These are phyloP conservation scores for Ceriagrion tenellum DNA, from an alignment of 2,888 invertebrate species.

Conservation along the genomic window DNA sequence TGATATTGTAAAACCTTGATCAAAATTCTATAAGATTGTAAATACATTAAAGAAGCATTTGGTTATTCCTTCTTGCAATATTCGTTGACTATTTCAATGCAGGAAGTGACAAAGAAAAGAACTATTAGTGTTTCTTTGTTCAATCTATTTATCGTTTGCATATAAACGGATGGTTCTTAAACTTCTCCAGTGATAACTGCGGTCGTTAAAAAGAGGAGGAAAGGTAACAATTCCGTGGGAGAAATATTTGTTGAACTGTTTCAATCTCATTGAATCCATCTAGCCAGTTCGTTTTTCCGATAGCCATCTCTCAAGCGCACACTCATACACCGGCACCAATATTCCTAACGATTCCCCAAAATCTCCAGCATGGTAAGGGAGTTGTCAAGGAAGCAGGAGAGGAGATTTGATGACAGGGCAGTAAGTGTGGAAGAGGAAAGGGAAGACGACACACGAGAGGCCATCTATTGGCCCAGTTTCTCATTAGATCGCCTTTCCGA, in stretches of 20 bases:
- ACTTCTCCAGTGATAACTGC: neutral
- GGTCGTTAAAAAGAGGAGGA: neutral
- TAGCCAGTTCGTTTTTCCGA: neutral
- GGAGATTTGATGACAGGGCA: neutral
- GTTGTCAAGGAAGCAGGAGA: neutral
- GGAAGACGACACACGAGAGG: neutral
- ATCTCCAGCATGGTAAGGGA: neutral
- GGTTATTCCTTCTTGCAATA: no score
- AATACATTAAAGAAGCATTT: no score
- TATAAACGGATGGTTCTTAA: neutral
- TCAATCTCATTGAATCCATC: neutral
- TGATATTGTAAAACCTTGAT: no score
- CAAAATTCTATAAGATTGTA: no score
- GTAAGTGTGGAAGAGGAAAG: neutral
- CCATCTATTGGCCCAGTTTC: conserved; percentile 50
- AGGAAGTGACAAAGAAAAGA: neutral
- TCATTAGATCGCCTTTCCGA: conserved; percentile 36
- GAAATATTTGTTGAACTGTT: neutral
- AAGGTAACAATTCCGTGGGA: neutral
- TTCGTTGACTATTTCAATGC: no score
- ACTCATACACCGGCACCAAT: neutral
- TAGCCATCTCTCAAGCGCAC: neutral
- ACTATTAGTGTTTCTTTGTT: neutral
- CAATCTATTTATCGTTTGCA: neutral
- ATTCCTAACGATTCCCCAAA: conserved; percentile 1